Evolutionary conservation across 2,797 vertebrate genomes (phyloP).

Genomic region (Fistularia tabacaria): DNA sequence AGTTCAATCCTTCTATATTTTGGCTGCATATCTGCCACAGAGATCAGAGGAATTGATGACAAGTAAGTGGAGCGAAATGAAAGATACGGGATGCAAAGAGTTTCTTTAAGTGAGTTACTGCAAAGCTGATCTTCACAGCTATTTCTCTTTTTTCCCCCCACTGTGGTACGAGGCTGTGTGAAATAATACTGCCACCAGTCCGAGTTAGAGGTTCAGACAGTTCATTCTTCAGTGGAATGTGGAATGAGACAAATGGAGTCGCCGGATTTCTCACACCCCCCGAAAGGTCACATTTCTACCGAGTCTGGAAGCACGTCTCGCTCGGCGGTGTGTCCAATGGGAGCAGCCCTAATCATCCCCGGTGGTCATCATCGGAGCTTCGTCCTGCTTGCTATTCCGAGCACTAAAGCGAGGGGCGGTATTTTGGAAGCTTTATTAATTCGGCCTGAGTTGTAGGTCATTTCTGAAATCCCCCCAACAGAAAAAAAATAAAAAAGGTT

Average conservation of each 20-base stretch:
- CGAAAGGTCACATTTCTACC: not conserved
- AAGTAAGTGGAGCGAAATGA: slow-evolving; percentile 22
- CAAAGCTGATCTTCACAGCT: slow-evolving; percentile 13
- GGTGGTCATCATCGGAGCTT: too few relatives aligned
- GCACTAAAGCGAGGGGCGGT: too few relatives aligned
- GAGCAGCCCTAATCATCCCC: too few relatives aligned
- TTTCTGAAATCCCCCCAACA: too few relatives aligned
- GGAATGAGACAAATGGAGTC: not conserved
- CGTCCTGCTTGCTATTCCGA: too few relatives aligned
- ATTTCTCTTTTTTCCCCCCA: slow-evolving; percentile 2
- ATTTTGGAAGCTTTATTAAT: too few relatives aligned
- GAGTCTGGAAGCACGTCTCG: too few relatives aligned
- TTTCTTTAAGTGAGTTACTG: slow-evolving; percentile 24
- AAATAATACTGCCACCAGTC: slow-evolving; percentile 9
- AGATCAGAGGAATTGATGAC: slow-evolving; percentile 40
- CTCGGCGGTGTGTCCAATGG: too few relatives aligned
- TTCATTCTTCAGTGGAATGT: not conserved
- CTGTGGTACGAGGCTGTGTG: not conserved
- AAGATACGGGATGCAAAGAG: slow-evolving; percentile 25
- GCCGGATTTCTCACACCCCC: not conserved
- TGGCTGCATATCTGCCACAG: slow-evolving; percentile 24
- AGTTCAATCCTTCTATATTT: slow-evolving; percentile 19
- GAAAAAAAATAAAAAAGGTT: too few relatives aligned
- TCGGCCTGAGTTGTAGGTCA: too few relatives aligned
- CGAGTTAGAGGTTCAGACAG: slow-evolving; percentile 1